phyloP scores from a whole-genome alignment of 2,888 invertebrate genomes.

The Dendrolimus houi region DNA sequence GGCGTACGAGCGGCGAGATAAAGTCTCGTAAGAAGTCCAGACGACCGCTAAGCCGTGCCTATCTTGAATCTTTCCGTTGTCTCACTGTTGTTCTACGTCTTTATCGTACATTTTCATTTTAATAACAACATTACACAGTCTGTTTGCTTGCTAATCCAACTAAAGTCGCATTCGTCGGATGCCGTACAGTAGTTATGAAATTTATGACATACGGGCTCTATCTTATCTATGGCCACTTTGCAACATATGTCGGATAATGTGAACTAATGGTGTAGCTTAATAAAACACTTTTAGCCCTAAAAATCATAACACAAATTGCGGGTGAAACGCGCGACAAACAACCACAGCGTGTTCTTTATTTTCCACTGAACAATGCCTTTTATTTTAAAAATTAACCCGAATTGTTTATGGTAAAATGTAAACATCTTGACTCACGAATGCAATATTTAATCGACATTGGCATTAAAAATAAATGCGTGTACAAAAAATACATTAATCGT shows the following conservation, averaged over 20 bases:
- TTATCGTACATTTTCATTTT: constrained; percentile 57
- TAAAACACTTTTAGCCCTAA: constrained; percentile 62
- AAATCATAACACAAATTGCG: constrained; percentile 42
- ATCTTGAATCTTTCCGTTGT: constrained; percentile 53
- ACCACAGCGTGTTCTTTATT: constrained; percentile 50
- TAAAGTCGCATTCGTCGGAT: constrained; percentile 40
- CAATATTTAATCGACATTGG: too few species aligned
- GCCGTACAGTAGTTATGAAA: constrained; percentile 68
- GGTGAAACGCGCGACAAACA: constrained; percentile 22
- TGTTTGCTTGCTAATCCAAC: constrained; percentile 63
- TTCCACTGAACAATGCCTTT: constrained; percentile 1
- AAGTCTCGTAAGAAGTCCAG: constrained; percentile 23
- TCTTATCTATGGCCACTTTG: constrained; percentile 70
- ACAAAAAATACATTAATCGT: too few species aligned
- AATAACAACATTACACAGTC: constrained; percentile 44
- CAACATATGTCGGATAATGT: constrained; percentile 60
- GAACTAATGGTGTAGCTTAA: constrained; percentile 64
- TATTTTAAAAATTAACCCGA: too few species aligned
- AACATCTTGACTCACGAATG: too few species aligned
- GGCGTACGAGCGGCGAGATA: constrained; percentile 23
- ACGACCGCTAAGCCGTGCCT: constrained; percentile 32
- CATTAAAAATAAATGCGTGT: too few species aligned
- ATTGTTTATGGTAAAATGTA: too few species aligned
- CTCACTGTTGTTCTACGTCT: constrained; percentile 51
- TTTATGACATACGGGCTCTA: constrained; percentile 71